Conservation (phyloP, 2,797 vertebrate species). For the Urophycis tenuis region DNA sequence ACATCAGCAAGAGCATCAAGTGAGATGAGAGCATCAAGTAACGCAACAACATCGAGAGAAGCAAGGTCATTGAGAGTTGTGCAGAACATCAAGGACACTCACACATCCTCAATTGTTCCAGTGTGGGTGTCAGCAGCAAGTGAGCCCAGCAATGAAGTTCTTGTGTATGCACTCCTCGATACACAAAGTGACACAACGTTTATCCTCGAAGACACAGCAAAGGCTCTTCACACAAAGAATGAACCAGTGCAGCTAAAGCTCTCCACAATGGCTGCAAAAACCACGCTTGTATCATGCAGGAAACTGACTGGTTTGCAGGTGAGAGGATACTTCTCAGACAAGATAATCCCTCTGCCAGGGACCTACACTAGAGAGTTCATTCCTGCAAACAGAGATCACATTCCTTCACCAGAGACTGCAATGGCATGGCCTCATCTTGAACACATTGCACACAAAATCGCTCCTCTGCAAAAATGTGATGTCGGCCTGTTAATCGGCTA, state of each 20-base stretch:
- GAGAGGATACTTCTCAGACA: constrained; percentile 5
- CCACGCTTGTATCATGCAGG: constrained; percentile 16
- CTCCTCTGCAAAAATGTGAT: constrained; percentile 13
- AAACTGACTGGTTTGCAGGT: constrained; percentile 27
- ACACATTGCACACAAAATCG: constrained; percentile 21
- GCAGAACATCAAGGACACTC: constrained; percentile 3
- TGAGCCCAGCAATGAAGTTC: constrained; percentile 21
- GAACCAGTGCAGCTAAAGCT: constrained; percentile 24
- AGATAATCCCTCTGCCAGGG: constrained; percentile 20
- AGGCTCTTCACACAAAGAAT: constrained; percentile 13
- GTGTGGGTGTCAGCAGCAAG: constrained; percentile 27
- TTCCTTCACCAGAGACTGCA: constrained; percentile 6
- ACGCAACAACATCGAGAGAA: neutral
- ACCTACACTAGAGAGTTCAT: constrained; percentile 25
- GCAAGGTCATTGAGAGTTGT: constrained; percentile 19
- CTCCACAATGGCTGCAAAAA: constrained; percentile 25
- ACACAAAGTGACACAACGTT: constrained; percentile 38
- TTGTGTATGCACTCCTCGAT: constrained; percentile 36
- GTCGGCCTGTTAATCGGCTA: neutral
- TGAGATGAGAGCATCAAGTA: neutral
- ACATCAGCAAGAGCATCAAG: neutral
- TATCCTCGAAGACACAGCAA: constrained; percentile 23
- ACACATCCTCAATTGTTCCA: constrained; percentile 17
- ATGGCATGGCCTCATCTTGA: constrained; percentile 27
- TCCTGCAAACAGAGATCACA: constrained; percentile 22